Evolutionary conservation across 2,797 vertebrate species (phyloP), one percentile per base, ranked within the genome.

Genomic region (Simalia tracyae): DNA sequence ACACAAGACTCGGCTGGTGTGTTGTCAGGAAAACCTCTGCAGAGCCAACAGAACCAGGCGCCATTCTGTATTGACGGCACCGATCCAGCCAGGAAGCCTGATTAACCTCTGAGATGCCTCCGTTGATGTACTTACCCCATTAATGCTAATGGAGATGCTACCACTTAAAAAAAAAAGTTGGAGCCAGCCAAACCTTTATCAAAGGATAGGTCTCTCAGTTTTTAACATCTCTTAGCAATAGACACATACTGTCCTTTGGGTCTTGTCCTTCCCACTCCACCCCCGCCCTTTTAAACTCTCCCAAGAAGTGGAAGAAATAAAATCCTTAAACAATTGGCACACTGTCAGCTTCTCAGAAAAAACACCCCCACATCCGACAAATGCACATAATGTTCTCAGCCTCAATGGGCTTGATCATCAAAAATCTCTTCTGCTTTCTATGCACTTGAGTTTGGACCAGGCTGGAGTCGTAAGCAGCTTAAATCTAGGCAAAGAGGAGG

Each of bases 21-120:
- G 97, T 95, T 98, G 98, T 98, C 97, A 97, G 97, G 97, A 98
- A 97, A 98, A 96, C 97, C 98, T 98, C 97, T 96, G 98, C 97
- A 98, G 98, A 98, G 98, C 98, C 98, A 98, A 98, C 98, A 98
- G 98, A 98, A 97, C 96, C 91, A 98, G 99, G 99, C 98, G 98
- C 98, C 99, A 99, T 95, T 93, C 96, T 93, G 97, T 99, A 99
- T 99, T 98, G 99, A 99, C 97, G 98, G 98, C 97, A 97, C 98
- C 91, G 89, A 97, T 98, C 97, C 95, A 96, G 98, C 98, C 98
- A 99, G 98, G 99, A 99, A 99, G 98, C 98, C 97, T 98, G 98
- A 99, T 99, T 98, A 99, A 98, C 98, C 98, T 99, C 98, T 98
- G 98, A 97, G 97, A 98, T 98, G 98, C 98, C 98, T 98, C 97